Evolutionary conservation across 1,140 invertebrate species (phyloP).

Genomic region (Drosophila orena): DNA sequence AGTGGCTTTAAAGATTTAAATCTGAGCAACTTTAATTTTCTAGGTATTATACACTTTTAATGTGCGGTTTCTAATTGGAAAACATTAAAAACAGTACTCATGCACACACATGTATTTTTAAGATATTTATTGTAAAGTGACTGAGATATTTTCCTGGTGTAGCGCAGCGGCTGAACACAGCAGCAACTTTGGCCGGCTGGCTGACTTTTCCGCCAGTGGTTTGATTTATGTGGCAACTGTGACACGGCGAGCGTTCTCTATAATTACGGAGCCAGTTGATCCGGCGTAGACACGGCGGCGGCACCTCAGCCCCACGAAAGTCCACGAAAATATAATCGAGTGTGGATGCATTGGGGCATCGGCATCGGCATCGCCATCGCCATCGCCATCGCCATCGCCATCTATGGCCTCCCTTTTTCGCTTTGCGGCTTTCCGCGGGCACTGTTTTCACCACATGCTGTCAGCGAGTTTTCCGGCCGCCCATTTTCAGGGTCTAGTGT

Average conservation of each 20-base stretch:
- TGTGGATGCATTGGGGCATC: slow-evolving; percentile 3
- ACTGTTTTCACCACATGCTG: slow-evolving; percentile 52
- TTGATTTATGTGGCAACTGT: slow-evolving; percentile 80
- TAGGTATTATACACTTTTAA: too few relatives aligned
- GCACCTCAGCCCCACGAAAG: slow-evolving; percentile 29
- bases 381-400: background rate
- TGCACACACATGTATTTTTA: too few relatives aligned
- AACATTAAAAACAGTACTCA: too few relatives aligned
- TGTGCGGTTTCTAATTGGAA: too few relatives aligned
- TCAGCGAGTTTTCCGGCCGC: slow-evolving; percentile 36
- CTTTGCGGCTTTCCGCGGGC: background rate
- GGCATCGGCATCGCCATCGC: background rate
- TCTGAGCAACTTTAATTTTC: too few relatives aligned
- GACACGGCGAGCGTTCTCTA: slow-evolving; percentile 72
- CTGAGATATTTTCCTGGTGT: slow-evolving; percentile 3
- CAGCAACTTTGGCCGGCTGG: slow-evolving; percentile 46
- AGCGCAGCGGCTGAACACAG: slow-evolving; percentile 7
- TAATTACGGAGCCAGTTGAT: slow-evolving; percentile 63
- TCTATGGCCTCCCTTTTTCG: slow-evolving; percentile 8
- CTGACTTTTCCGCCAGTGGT: slow-evolving; percentile 71
- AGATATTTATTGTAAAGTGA: too few relatives aligned
- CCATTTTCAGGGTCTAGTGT: slow-evolving; percentile 51
- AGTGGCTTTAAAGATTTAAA: background rate
- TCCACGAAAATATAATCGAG: slow-evolving; percentile 30
- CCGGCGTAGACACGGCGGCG: slow-evolving; percentile 58